Evolutionary conservation across 2,797 vertebrate species (phyloP).

Genomic region (Chloroceryle amazona): DNA sequence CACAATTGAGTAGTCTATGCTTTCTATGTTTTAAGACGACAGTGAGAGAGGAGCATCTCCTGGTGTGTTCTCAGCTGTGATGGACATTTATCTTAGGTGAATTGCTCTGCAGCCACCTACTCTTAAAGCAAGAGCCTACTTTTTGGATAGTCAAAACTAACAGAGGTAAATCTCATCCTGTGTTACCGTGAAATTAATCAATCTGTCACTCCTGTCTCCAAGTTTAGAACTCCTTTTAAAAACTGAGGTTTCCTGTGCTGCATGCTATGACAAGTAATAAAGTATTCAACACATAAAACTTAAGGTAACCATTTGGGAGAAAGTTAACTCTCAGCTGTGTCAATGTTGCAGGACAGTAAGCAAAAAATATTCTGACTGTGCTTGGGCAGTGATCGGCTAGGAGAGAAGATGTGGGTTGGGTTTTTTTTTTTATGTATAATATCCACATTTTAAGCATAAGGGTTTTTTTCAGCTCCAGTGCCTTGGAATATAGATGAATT

Average conservation of each 20-base stretch:
- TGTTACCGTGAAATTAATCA: neutral
- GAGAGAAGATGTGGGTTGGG: neutral
- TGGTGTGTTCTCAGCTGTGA: neutral
- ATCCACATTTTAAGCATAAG: neutral
- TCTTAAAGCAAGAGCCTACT: neutral
- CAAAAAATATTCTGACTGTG: neutral
- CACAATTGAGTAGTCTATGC: neutral
- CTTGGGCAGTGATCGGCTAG: neutral
- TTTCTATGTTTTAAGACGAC: neutral
- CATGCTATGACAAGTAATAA: neutral
- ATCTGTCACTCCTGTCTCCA: neutral
- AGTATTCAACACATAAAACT: neutral
- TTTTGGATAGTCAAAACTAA: neutral
- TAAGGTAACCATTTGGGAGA: neutral
- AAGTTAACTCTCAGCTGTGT: neutral
- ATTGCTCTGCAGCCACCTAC: neutral
- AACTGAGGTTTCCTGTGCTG: neutral
- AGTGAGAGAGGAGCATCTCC: neutral
- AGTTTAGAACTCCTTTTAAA: neutral
- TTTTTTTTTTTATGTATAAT: neutral
- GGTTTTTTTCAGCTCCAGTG: constrained; percentile 12
- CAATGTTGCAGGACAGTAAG: neutral
- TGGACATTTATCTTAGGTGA: neutral
- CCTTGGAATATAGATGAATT: neutral
- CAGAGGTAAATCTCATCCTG: neutral